Conservation (phyloP, 2,113 vertebrate species). For the Panthera tigris region DNA sequence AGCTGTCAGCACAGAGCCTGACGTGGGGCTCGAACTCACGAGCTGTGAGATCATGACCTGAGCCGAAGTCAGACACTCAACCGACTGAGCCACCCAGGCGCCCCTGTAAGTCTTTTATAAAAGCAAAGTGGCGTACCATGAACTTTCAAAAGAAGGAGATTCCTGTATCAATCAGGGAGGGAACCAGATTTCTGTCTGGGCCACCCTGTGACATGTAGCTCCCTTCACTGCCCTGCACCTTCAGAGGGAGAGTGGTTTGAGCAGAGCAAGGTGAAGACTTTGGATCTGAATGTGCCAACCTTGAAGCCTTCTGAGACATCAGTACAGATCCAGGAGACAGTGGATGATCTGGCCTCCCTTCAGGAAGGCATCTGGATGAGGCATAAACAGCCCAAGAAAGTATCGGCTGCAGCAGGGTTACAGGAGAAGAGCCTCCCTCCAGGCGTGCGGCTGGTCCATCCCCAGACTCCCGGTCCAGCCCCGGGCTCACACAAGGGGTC, state of each 20-base stretch:
- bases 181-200: not conserved
- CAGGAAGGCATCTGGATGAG: not conserved
- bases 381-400: too few species aligned
- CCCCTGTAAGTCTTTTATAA: too few species aligned
- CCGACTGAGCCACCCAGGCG: too few species aligned
- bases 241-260: not conserved
- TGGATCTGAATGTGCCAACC: not conserved
- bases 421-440: not conserved
- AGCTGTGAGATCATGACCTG: too few species aligned
- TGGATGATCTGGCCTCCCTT: not conserved
- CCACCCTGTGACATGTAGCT: not conserved
- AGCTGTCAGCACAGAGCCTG: too few species aligned
- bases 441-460: too few species aligned
- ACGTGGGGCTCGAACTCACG: too few species aligned
- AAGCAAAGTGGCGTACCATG: too few species aligned
- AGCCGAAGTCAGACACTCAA: too few species aligned
- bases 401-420: not conserved
- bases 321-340: not conserved
- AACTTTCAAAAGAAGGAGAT: too few species aligned
- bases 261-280: not conserved
- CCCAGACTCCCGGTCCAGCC: too few species aligned
- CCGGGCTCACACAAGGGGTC: not conserved
- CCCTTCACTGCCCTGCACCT: not conserved
- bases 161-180: not conserved
- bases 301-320: not conserved